phyloP scores from a whole-genome alignment of 2,113 vertebrate species.

The Sylvilagus bachmani region DNA sequence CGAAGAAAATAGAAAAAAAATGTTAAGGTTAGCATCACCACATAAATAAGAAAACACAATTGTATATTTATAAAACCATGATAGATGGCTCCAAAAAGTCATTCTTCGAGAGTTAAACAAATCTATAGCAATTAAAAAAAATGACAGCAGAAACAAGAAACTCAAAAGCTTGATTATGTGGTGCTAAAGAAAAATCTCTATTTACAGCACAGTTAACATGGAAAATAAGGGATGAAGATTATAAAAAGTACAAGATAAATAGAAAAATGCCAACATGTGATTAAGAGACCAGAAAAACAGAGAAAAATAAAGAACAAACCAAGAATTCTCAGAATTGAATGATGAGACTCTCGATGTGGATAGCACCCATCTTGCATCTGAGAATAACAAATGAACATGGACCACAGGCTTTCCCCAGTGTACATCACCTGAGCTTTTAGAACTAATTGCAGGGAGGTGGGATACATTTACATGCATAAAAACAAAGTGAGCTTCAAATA shows the following conservation, averaged over 20 bases:
- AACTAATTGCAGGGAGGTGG: background rate
- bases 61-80: background rate
- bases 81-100: background rate
- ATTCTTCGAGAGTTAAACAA: background rate
- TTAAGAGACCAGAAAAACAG: background rate
- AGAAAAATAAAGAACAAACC: background rate
- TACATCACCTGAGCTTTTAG: background rate
- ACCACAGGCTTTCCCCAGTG: background rate
- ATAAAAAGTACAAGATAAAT: background rate
- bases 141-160: background rate
- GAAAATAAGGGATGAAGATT: background rate
- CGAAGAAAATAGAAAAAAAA: background rate
- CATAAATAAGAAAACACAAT: background rate
- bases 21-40: background rate
- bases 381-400: background rate
- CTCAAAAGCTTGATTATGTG: background rate
- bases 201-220: background rate
- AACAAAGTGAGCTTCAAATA: background rate
- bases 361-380: fast-evolving
- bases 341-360: background rate
- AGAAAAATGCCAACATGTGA: background rate
- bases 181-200: background rate
- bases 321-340: background rate
- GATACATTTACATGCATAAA: background rate
- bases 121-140: background rate